Conservation (phyloP, 2,888 invertebrate species). For the Gandaritis pyraliata region DNA sequence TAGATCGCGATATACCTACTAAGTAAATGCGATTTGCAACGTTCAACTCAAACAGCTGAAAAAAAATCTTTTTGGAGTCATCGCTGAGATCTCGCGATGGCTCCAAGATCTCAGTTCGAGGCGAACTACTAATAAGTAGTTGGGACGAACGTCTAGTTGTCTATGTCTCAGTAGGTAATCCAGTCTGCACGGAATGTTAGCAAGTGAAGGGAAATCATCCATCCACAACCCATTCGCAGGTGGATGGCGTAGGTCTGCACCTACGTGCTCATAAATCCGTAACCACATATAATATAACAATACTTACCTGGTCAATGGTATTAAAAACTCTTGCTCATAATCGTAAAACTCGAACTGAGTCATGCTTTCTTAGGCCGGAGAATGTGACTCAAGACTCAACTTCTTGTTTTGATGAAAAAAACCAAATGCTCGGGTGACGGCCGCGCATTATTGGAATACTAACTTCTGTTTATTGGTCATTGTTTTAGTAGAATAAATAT, state of each 20-base stretch:
- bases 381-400: constrained; percentile 57
- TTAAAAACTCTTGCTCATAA: constrained; percentile 19
- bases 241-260: neutral
- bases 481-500: constrained; percentile 30
- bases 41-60: no score
- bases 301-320: constrained; percentile 16
- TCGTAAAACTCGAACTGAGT: constrained; percentile 44
- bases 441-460: constrained; percentile 50
- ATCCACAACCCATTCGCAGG: neutral
- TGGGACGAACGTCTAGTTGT: no score
- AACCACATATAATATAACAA: constrained; percentile 3
- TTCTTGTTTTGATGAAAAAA: constrained; percentile 51
- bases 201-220: constrained; percentile 3
- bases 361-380: constrained; percentile 47
- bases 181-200: no score
- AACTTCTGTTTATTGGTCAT: constrained; percentile 13
- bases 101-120: no score
- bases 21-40: no score
- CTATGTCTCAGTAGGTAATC: no score
- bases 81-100: no score
- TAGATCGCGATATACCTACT: no score
- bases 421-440: constrained; percentile 40
- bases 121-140: no score
- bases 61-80: no score
- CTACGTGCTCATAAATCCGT: constrained; percentile 4